Evolutionary conservation across 2,888 invertebrate species (phyloP).

Genomic region (Cantharis rustica): DNA sequence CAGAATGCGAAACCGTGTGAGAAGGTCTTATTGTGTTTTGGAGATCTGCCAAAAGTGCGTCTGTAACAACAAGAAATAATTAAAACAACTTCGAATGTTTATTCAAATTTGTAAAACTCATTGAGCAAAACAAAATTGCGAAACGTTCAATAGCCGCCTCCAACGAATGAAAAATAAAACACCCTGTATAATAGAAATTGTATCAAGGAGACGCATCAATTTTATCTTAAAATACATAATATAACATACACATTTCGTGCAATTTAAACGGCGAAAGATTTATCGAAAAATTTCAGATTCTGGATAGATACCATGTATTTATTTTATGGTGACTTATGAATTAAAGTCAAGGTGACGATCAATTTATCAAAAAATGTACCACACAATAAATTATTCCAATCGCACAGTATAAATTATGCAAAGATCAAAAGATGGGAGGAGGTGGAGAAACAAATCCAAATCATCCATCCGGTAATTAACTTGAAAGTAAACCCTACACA

Average conservation of each 20-base stretch:
- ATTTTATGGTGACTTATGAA: not conserved
- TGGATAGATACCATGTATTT: not conserved
- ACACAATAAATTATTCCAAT: not conserved
- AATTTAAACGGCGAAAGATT: not conserved
- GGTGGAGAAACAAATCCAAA: not conserved
- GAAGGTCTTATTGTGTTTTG: slow-evolving; percentile 85
- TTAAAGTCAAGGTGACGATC: not conserved
- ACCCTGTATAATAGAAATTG: not conserved
- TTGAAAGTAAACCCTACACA: too few species aligned
- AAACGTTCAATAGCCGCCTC: not conserved
- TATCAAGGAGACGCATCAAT: not conserved
- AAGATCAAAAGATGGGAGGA: not conserved
- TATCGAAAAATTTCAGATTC: not conserved
- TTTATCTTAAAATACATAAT: not conserved
- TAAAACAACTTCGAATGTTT: not conserved
- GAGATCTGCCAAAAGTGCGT: slow-evolving; percentile 93
- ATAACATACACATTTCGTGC: not conserved
- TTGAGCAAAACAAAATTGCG: not conserved
- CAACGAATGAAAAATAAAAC: not conserved
- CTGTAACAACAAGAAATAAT: slow-evolving; percentile 65
- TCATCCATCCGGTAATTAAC: too few species aligned
- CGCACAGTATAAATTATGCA: not conserved
- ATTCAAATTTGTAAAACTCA: not conserved
- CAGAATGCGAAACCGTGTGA: slow-evolving; percentile 60
- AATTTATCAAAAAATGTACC: not conserved